Evolutionary conservation across 2,113 vertebrate genomes (phyloP).

Genomic region (Trochalopteron elliotii): DNA sequence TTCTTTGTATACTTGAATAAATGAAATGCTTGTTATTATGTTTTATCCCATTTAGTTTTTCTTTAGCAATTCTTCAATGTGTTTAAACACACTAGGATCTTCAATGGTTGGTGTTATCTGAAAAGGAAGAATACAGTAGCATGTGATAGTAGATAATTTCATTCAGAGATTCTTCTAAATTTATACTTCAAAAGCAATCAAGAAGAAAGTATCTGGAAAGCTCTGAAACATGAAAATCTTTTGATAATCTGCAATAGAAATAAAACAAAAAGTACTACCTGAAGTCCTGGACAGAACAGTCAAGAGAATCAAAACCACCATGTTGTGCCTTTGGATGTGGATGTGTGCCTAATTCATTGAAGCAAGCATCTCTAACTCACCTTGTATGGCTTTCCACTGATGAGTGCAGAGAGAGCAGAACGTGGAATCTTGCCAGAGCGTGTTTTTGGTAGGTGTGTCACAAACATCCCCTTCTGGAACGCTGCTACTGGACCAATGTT

Average conservation of each 20-base stretch:
- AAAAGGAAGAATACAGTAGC: slow-evolving; percentile 20
- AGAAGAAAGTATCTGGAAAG: background rate
- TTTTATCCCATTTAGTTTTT: background rate
- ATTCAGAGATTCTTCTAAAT: background rate
- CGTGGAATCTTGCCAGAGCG: slow-evolving; percentile 96
- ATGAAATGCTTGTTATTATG: background rate
- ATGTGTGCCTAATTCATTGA: background rate
- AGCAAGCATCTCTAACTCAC: slow-evolving; percentile 55
- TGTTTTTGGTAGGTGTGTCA: slow-evolving; percentile 89
- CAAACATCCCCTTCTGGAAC: slow-evolving; percentile 87
- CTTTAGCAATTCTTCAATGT: slow-evolving; percentile 82
- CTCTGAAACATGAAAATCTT: background rate
- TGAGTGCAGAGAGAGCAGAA: slow-evolving; percentile 82
- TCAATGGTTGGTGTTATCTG: slow-evolving; percentile 93
- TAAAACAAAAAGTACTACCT: background rate
- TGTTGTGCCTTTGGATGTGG: background rate
- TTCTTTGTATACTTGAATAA: background rate
- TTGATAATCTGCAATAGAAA: background rate
- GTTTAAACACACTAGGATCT: slow-evolving; percentile 85
- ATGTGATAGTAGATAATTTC: background rate
- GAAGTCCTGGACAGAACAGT: background rate
- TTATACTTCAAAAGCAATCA: background rate
- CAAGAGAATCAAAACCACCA: background rate
- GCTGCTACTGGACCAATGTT: slow-evolving; percentile 91
- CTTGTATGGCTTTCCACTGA: slow-evolving; percentile 90